Percentiles rank a stretch among this genome's conserved stretches.
Conservation (phyloP, 2,797 vertebrate species). For the Thalassophryne amazonica region DNA sequence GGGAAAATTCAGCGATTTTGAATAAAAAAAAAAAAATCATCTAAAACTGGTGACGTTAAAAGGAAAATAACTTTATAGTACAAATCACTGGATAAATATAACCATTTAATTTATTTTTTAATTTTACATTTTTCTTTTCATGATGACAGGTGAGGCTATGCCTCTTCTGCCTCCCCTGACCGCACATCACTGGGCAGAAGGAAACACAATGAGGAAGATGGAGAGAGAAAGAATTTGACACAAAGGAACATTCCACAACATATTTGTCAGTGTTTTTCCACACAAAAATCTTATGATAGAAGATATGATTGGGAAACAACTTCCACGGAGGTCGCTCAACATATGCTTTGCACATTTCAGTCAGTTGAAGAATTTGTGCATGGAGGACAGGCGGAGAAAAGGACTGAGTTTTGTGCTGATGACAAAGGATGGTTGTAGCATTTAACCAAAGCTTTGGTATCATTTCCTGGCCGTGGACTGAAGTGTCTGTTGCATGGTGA, state of each 20-base stretch:
- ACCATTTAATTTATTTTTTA: no score
- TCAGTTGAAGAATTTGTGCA: constrained; percentile 9
- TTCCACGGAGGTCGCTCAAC: constrained; percentile 20
- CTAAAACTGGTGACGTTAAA: no score
- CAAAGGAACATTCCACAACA: constrained; percentile 45
- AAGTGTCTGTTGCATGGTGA: constrained; percentile 9
- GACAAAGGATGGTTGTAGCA: constrained; percentile 26
- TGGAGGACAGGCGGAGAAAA: not conserved
- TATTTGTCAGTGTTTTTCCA: constrained; percentile 1
- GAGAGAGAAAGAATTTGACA: constrained; percentile 28
- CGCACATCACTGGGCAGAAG: no score
- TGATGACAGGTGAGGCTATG: no score
- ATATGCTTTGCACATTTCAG: constrained; percentile 47
- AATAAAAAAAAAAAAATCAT: no score
- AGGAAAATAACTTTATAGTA: no score
- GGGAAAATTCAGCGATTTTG: no score
- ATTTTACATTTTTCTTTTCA: no score
- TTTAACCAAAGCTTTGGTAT: constrained; percentile 8
- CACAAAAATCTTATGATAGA: constrained; percentile 42
- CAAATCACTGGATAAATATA: no score
- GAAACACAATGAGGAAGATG: constrained; percentile 6
- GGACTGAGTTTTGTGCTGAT: constrained; percentile 10
- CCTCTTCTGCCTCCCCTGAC: no score
- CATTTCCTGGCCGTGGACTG: constrained; percentile 22
- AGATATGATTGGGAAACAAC: constrained; percentile 48